These are phyloP conservation scores for Phrynocephalus vlangalii DNA, from an alignment of 2,797 vertebrate genomes.

Conservation along the genomic window DNA sequence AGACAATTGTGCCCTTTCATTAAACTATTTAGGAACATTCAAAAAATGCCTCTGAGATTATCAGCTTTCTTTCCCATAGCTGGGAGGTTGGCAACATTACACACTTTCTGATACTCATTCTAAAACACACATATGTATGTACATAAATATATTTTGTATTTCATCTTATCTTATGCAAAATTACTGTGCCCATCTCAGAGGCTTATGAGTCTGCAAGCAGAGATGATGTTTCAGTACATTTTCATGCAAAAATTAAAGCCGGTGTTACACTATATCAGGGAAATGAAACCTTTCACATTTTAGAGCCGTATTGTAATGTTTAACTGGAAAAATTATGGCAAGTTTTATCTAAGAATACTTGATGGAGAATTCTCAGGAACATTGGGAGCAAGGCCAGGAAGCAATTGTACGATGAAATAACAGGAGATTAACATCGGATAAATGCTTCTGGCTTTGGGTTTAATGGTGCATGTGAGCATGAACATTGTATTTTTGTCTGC, in stretches of 20 bases:
- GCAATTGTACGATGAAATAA: constrained; percentile 2
- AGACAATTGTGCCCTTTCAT: background rate
- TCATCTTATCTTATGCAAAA: background rate
- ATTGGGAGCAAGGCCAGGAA: constrained; percentile 20
- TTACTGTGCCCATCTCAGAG: constrained; percentile 2
- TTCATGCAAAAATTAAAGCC: constrained; percentile 26
- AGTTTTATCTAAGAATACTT: constrained; percentile 25
- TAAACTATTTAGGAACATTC: background rate
- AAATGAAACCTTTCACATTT: constrained; percentile 31
- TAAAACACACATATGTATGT: background rate
- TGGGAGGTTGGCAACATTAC: background rate
- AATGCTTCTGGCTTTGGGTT: constrained; percentile 23
- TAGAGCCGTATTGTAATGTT: constrained; percentile 16
- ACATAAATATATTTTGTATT: constrained; percentile 11
- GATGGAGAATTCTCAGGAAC: constrained; percentile 14
- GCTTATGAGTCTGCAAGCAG: background rate
- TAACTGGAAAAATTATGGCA: constrained; percentile 25
- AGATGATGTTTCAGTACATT: constrained; percentile 17
- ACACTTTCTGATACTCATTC: background rate
- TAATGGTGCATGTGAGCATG: background rate
- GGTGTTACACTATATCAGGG: constrained; percentile 17
- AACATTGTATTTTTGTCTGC: constrained; percentile 14
- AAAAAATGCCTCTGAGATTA: background rate
- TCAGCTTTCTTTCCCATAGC: background rate
- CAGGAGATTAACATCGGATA: constrained; percentile 1